Evolutionary conservation across 2,113 vertebrate species (phyloP).

Genomic region (Todiramphus saurophagus): DNA sequence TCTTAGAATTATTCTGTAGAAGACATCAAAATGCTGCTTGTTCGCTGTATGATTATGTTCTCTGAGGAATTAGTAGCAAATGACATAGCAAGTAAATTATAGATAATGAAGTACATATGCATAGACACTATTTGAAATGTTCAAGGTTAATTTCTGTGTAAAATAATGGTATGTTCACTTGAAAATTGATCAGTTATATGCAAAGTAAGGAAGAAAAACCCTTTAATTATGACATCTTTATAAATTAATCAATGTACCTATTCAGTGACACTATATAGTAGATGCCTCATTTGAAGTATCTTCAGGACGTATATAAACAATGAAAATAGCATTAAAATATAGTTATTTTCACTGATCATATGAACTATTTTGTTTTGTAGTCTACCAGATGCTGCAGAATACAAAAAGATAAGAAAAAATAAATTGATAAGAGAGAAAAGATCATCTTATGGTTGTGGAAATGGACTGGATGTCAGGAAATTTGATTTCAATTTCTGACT

Average conservation of each 20-base stretch:
- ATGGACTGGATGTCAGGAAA: slow-evolving; percentile 28
- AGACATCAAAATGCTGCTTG: slow-evolving; percentile 4
- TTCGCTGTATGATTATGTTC: not conserved
- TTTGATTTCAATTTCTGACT: slow-evolving; percentile 12
- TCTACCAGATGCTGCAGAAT: slow-evolving; percentile 6
- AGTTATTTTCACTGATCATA: not conserved
- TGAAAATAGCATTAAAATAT: not conserved
- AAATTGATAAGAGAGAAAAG: slow-evolving; percentile 18
- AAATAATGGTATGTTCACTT: not conserved
- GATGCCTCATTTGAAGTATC: not conserved
- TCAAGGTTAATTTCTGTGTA: slow-evolving; percentile 8
- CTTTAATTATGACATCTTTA: not conserved
- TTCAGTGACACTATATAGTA: not conserved
- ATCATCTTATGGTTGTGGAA: not conserved
- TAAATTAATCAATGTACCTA: not conserved
- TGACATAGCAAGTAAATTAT: slow-evolving; percentile 19
- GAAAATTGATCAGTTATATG: not conserved
- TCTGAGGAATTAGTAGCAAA: not conserved
- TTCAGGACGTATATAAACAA: not conserved
- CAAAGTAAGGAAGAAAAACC: not conserved
- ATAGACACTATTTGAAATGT: not conserved
- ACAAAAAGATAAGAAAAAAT: slow-evolving; percentile 3
- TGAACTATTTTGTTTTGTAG: not conserved
- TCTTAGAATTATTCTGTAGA: not conserved
- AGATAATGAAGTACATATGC: slow-evolving; percentile 18